Evolutionary conservation across 2,113 vertebrate species (phyloP).

Genomic region (Bubo scandiacus): DNA sequence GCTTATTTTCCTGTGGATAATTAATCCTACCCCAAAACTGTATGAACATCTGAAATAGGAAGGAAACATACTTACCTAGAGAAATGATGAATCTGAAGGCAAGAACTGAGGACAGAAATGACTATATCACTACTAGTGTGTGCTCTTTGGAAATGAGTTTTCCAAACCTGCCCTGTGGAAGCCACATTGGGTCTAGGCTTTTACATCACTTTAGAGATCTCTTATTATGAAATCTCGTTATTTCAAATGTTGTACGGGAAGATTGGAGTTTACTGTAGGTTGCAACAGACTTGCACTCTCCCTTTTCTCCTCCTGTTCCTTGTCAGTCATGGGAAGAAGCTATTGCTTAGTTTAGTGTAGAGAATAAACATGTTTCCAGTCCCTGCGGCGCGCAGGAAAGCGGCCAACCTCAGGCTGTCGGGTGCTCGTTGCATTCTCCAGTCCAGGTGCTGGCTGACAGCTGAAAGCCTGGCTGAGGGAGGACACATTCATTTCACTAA

Average conservation of each 20-base stretch:
- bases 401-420: not conserved
- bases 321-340: not conserved
- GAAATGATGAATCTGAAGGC: not conserved
- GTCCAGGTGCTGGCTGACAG: not conserved
- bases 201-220: not conserved
- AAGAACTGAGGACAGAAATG: not conserved
- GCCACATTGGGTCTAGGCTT: not conserved
- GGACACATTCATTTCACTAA: not conserved
- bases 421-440: rapidly evolving
- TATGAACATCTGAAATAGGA: not conserved
- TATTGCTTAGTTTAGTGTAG: not conserved
- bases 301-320: not conserved
- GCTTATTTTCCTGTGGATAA: not conserved
- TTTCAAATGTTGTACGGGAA: not conserved
- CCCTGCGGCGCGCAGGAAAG: rapidly evolving
- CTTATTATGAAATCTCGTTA: not conserved
- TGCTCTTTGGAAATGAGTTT: not conserved
- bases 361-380: not conserved
- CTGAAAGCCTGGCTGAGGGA: not conserved
- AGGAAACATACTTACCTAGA: not conserved
- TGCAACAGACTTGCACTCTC: not conserved
- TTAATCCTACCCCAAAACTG: not conserved
- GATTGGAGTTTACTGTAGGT: not conserved
- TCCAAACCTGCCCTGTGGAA: not conserved
- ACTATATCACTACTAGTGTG: not conserved